Evolutionary conservation across 2,888 invertebrate genomes (phyloP).

Genomic region (Patella caerulea): DNA sequence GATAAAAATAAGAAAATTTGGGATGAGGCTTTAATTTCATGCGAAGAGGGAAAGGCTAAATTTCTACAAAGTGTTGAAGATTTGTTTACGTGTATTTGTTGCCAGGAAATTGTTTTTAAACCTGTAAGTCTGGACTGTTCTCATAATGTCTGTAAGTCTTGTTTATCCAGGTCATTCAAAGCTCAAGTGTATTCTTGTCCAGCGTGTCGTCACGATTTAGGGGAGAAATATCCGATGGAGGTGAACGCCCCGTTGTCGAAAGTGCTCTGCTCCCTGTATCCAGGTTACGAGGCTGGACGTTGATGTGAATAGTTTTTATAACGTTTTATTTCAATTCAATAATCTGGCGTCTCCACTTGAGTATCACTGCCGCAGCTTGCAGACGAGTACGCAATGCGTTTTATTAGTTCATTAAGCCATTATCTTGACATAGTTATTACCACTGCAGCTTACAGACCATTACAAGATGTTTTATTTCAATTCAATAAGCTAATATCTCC

Average conservation of each 20-base stretch:
- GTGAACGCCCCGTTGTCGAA: constrained; percentile 76
- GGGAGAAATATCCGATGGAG: constrained; percentile 74
- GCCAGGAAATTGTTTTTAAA: constrained; percentile 80
- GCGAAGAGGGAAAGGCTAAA: constrained; percentile 70
- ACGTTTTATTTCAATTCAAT: too few species aligned
- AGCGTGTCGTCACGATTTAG: constrained; percentile 79
- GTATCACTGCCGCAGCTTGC: too few species aligned
- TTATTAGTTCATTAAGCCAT: too few species aligned
- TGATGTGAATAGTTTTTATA: constrained; percentile 23
- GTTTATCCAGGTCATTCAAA: constrained; percentile 80
- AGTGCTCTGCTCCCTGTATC: constrained; percentile 77
- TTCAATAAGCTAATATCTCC: too few species aligned
- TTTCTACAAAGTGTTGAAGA: constrained; percentile 79
- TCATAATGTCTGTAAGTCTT: constrained; percentile 83
- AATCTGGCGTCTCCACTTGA: too few species aligned
- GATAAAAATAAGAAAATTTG: constrained; percentile 78
- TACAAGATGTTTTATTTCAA: too few species aligned
- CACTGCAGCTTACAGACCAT: too few species aligned
- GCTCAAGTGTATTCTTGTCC: constrained; percentile 80
- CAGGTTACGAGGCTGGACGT: constrained; percentile 76
- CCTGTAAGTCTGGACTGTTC: constrained; percentile 83
- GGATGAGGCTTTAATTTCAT: constrained; percentile 78
- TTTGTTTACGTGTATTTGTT: constrained; percentile 84
- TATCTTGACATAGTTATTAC: too few species aligned
- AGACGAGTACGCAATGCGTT: too few species aligned